Evolutionary conservation across 2,888 invertebrate species (phyloP), one percentile per base, ranked within the genome.

Genomic region (Tetrapedia diversipes): DNA sequence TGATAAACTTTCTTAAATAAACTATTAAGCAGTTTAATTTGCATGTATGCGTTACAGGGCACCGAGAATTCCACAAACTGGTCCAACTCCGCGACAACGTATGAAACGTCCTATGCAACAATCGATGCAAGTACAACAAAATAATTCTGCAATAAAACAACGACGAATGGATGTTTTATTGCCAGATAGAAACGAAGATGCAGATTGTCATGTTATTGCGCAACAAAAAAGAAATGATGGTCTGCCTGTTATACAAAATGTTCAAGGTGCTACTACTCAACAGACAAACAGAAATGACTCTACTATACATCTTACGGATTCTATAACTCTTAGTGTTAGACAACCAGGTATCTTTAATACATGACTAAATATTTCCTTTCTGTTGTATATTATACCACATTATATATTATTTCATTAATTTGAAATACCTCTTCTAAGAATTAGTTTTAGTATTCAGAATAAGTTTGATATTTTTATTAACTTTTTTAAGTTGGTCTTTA

Each of bases 131-230:
- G 82, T 82, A 67, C 86, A 82, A 80, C 60, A 86, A 45, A 86
- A 87, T 76, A 90, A 59, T 68, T 80, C 89, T 19, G 72, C 89
- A 0, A 84, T 86, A 0, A 92, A 93, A 60, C 92, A 92, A 77
- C 87, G 93, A 76, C 92, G 95, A 19, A 92, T 95, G 77, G 95
- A 95, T 83, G 93, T 95, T 87, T 88, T 95, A 29, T 91, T 95
- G 3, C 95, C 95, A 0, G 95, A 95, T 63, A 94, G 94, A 87
- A 95, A 95, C 76, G 95, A 95, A 82, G 95, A 95, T 83, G 95
- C 95, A 47, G 96, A 96, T 86, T 96, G 96, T 87, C 95, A 95
- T 86, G 95, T 96, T 16, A 95, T 96, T 90, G 94, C 95, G 2
- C 94, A 95, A 92, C 95, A 95, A 88, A 95, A 95, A 77, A 94